A percentile compares a stretch with the other conserved stretches of the same genome.
These are phyloP conservation scores for Allacma fusca DNA, from an alignment of 2,888 invertebrate species.

Conservation along the genomic window DNA sequence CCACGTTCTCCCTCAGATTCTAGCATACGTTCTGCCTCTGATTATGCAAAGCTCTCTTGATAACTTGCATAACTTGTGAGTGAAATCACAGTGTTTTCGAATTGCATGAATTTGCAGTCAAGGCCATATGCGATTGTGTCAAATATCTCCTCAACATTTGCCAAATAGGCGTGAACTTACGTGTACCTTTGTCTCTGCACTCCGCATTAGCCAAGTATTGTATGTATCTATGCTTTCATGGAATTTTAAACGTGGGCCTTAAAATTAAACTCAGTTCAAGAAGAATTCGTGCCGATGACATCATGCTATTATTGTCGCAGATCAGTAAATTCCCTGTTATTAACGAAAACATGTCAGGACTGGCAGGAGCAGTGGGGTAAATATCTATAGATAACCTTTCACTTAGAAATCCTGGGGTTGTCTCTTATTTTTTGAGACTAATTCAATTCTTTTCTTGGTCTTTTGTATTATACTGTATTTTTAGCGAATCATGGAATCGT, in stretches of 20 bases:
- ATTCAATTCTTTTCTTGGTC: no score
- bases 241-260: not conserved
- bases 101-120: not conserved
- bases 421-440: no score
- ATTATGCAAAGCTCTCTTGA: not conserved
- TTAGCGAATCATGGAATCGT: no score
- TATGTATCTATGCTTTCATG: no score
- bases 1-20: no score
- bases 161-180: slow-evolving; percentile 4
- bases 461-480: no score
- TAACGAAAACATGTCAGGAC: not conserved
- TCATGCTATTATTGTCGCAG: not conserved
- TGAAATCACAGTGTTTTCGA: not conserved
- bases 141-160: not conserved
- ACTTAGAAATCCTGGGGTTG: no score
- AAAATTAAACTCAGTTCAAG: slow-evolving; percentile 1
- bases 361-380: no score
- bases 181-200: not conserved
- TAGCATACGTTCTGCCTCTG: no score
- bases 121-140: not conserved
- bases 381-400: no score
- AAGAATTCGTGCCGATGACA: not conserved
- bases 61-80: not conserved
- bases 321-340: not conserved
- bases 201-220: not conserved